phyloP scores from a whole-genome alignment of 2,797 vertebrate genomes.

The Sebastes kiyomatsui region DNA sequence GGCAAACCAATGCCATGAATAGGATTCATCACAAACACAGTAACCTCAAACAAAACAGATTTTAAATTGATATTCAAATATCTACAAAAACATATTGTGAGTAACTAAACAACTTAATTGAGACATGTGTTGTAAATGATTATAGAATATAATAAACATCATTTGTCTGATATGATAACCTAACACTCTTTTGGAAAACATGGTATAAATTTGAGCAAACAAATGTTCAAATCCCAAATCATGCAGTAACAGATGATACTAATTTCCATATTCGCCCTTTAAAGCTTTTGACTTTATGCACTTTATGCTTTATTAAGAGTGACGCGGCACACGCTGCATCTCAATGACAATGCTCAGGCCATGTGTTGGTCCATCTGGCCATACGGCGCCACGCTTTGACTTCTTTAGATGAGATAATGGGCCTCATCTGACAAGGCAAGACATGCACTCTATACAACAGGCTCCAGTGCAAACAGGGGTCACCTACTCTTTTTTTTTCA shows the following conservation, averaged over 20 bases:
- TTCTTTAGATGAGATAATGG: constrained; percentile 50
- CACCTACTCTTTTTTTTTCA: background rate
- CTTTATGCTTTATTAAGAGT: constrained; percentile 49
- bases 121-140: background rate
- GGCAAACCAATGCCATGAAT: background rate
- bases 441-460: background rate
- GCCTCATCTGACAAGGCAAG: constrained; percentile 34
- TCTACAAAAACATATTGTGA: background rate
- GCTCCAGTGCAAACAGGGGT: constrained; percentile 48
- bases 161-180: background rate
- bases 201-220: constrained; percentile 6
- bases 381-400: constrained; percentile 11
- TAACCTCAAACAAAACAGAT: background rate
- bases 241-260: constrained; percentile 34
- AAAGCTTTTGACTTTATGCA: constrained; percentile 44
- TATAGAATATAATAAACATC: background rate
- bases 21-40: background rate
- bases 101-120: background rate
- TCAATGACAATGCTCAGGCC: constrained; percentile 75
- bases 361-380: constrained; percentile 76
- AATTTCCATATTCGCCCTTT: constrained; percentile 28
- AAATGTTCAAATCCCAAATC: constrained; percentile 15
- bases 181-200: background rate
- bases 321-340: constrained; percentile 54
- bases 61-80: background rate